These are phyloP conservation scores for Morpho helenor DNA, from an alignment of 2,888 invertebrate species.

Conservation along the genomic window DNA sequence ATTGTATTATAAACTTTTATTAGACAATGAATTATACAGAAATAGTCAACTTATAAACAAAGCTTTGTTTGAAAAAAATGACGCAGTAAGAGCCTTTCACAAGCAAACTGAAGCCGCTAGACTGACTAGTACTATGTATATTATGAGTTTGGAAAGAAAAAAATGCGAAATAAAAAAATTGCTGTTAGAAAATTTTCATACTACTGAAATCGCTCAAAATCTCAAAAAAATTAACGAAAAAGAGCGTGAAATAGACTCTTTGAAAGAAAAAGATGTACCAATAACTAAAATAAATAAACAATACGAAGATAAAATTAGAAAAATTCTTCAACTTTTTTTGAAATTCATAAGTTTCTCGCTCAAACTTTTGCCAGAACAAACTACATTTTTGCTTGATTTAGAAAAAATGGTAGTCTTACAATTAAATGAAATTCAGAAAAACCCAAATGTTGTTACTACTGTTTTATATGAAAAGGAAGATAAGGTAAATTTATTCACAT, in stretches of 20 bases:
- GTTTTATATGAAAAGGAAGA: conserved; percentile 48
- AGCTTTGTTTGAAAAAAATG: conserved; percentile 52
- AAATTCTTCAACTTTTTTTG: conserved; percentile 58
- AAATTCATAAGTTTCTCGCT: conserved; percentile 66
- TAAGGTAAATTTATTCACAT: conserved; percentile 42
- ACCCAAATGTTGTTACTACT: conserved; percentile 36
- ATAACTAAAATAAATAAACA: conserved; percentile 51
- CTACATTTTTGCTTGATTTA: conserved; percentile 60
- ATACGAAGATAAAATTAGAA: conserved; percentile 62
- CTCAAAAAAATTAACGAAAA: conserved; percentile 48
- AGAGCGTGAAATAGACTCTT: conserved; percentile 41
- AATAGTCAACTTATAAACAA: conserved; percentile 45
- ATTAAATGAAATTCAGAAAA: conserved; percentile 59
- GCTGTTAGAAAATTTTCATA: conserved; percentile 51
- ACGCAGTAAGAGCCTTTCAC: conserved; percentile 54
- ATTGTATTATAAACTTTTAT: conserved; percentile 55
- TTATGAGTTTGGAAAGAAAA: conserved; percentile 65
- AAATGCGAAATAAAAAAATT: conserved; percentile 63
- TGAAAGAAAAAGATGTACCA: conserved; percentile 39
- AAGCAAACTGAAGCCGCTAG: conserved; percentile 55
- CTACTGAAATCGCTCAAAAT: conserved; percentile 46
- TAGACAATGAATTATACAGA: conserved; percentile 49
- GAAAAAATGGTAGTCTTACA: conserved; percentile 66
- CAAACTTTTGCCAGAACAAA: conserved; percentile 65
- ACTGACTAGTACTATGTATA: conserved; percentile 60